Percentiles rank a stretch among this genome's conserved stretches.
These are phyloP conservation scores for Gobionotothen gibberifrons DNA, from an alignment of 2,797 vertebrate species.

Conservation along the genomic window DNA sequence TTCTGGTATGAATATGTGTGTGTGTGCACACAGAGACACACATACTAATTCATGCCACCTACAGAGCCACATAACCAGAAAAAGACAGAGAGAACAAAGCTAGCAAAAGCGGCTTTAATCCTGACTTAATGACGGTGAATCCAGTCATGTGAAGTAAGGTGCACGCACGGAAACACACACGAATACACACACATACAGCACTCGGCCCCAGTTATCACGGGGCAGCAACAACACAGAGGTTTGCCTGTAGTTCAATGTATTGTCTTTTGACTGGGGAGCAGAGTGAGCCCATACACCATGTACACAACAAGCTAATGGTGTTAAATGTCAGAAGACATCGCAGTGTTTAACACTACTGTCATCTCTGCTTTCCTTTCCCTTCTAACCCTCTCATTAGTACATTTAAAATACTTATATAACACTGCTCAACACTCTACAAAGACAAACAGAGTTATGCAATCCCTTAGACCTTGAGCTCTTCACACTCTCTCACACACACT, in stretches of 20 bases:
- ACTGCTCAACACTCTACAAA: conserved; percentile 56
- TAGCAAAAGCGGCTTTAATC: conserved; percentile 66
- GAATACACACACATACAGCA: conserved; percentile 18
- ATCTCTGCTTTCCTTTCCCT: conserved; percentile 40
- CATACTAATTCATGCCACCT: conserved; percentile 36
- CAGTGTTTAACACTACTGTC: conserved; percentile 61
- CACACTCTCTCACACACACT: conserved; percentile 18
- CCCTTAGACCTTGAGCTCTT: conserved; percentile 62
- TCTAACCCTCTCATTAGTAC: conserved; percentile 58
- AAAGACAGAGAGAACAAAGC: conserved; percentile 56
- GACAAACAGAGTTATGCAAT: conserved; percentile 68
- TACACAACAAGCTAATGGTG: conserved; percentile 57
- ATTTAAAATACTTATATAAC: conserved; percentile 68
- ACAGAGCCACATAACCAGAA: conserved; percentile 31
- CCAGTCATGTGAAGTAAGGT: conserved; percentile 30
- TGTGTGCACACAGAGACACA: neutral
- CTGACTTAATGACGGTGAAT: conserved; percentile 57
- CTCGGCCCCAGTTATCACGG: conserved; percentile 25
- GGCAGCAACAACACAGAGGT: conserved; percentile 38
- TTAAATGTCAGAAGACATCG: conserved; percentile 68
- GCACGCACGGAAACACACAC: conserved; percentile 27
- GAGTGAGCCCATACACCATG: conserved; percentile 46
- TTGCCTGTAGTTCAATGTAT: conserved; percentile 23
- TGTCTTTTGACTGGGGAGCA: conserved; percentile 31
- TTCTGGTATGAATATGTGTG: neutral